phyloP scores from a whole-genome alignment of 2,113 vertebrate species.

The Sylvietta virens region DNA sequence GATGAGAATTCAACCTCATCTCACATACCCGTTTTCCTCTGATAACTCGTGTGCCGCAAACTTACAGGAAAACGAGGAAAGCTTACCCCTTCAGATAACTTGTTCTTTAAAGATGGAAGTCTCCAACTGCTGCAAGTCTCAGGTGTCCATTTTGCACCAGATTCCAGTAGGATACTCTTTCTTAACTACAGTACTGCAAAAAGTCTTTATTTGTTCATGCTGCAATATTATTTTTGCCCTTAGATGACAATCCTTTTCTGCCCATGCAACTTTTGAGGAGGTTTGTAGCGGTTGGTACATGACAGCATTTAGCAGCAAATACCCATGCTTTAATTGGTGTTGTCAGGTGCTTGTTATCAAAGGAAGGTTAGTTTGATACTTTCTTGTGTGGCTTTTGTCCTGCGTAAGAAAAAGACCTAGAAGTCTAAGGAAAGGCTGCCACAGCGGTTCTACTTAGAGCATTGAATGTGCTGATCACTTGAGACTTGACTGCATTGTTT shows the following conservation, averaged over 20 bases:
- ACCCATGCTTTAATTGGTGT: neutral
- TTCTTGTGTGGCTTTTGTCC: neutral
- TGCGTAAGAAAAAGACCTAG: neutral
- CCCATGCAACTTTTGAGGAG: neutral
- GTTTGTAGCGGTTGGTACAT: neutral
- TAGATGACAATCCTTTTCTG: neutral
- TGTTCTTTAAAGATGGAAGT: neutral
- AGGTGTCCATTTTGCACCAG: neutral
- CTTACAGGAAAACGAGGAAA: neutral
- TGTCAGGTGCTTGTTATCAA: neutral
- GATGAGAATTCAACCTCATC: neutral
- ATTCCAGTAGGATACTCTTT: neutral
- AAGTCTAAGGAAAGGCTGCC: neutral
- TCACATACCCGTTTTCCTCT: neutral
- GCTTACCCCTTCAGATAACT: neutral
- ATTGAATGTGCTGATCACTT: neutral
- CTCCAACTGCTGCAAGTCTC: neutral
- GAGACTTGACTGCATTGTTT: neutral
- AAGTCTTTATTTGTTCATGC: neutral
- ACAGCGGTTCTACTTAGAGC: neutral
- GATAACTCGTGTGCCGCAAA: accelerated
- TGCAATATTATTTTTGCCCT: neutral
- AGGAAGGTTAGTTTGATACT: neutral
- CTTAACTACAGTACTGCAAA: neutral
- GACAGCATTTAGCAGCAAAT: neutral